phyloP scores from a whole-genome alignment of 2,113 vertebrate species.

The Anoura caudifer region DNA sequence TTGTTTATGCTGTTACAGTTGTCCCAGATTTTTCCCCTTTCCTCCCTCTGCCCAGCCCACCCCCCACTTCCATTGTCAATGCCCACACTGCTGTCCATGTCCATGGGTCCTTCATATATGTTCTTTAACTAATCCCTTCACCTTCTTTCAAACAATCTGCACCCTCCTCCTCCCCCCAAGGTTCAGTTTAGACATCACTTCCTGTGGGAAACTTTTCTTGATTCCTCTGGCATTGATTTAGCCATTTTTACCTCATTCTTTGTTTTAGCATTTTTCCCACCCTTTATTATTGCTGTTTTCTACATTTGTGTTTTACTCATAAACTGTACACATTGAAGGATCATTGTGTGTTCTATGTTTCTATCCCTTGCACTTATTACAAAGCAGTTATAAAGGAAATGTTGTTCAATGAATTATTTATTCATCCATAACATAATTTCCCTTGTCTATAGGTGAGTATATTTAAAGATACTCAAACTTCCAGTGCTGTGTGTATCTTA shows the following conservation, averaged over 20 bases:
- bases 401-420: not conserved
- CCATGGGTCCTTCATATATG: too few relatives aligned
- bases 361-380: not conserved
- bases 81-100: too few relatives aligned
- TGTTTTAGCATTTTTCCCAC: not conserved
- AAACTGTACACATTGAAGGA: not conserved
- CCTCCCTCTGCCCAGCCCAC: too few relatives aligned
- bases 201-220: not conserved
- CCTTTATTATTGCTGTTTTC: not conserved
- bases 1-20: too few relatives aligned
- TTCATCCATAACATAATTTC: not conserved
- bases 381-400: not conserved
- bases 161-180: too few relatives aligned
- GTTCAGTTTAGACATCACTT: not conserved
- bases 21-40: too few relatives aligned
- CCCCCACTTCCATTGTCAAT: too few relatives aligned
- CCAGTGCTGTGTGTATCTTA: not conserved
- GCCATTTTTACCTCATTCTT: not conserved
- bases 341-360: not conserved
- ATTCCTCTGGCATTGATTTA: not conserved
- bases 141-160: too few relatives aligned
- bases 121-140: too few relatives aligned
- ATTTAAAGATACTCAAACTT: not conserved
- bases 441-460: not conserved
- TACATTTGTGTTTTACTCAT: not conserved